Conservation (phyloP, 2,113 vertebrate species). For the Xiphias gladius region DNA sequence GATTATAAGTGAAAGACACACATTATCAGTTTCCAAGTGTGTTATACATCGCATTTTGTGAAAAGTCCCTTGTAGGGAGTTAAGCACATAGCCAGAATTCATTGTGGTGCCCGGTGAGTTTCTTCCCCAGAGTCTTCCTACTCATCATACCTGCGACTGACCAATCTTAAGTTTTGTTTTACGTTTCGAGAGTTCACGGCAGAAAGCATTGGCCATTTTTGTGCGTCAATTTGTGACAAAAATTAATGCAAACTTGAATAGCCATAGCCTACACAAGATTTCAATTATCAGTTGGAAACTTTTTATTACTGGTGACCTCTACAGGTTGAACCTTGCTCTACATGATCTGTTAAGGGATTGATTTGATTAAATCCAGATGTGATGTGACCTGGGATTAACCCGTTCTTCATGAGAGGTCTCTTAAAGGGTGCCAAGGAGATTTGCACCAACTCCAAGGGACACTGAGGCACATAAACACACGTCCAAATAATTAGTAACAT, state of each 20-base stretch:
- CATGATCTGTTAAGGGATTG: conserved; percentile 34
- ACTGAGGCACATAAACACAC: conserved; percentile 13
- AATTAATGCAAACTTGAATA: background rate
- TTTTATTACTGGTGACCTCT: conserved; percentile 37
- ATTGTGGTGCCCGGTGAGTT: no score
- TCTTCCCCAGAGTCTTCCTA: no score
- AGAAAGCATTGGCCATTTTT: background rate
- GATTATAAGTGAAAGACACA: no score
- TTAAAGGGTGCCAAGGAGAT: conserved; percentile 46
- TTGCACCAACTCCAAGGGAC: conserved; percentile 20
- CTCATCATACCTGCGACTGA: no score
- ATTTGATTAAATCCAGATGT: conserved; percentile 70
- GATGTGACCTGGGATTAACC: conserved; percentile 55
- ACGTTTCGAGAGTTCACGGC: background rate
- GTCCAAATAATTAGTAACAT: conserved; percentile 64
- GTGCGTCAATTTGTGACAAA: background rate
- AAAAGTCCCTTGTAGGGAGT: no score
- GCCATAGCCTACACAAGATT: background rate
- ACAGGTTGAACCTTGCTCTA: conserved; percentile 28
- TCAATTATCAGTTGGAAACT: background rate
- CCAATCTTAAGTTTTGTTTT: no score
- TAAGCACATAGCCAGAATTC: no score
- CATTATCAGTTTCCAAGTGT: no score
- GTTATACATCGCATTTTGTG: no score
- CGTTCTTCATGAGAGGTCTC: conserved; percentile 27